Evolutionary conservation across 2,888 invertebrate species (phyloP).

Genomic region (Cosmopolites sordidus): DNA sequence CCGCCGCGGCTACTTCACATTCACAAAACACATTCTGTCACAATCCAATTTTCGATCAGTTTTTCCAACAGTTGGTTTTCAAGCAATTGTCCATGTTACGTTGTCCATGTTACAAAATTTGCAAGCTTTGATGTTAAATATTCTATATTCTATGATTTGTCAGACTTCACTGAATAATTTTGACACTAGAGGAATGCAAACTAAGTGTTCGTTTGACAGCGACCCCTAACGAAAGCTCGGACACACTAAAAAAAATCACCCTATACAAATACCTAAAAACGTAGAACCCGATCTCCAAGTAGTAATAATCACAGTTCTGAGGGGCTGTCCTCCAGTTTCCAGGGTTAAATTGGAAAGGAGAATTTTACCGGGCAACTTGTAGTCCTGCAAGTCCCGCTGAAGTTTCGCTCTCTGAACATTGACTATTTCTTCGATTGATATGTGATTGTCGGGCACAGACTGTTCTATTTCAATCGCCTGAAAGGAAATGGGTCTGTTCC

Average conservation of each 20-base stretch:
- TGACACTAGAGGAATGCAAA: no score
- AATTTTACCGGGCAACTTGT: slow-evolving; percentile 56
- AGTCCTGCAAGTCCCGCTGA: slow-evolving; percentile 56
- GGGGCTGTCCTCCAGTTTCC: slow-evolving; percentile 66
- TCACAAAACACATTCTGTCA: no score
- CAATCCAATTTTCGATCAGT: no score
- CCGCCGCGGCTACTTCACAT: no score
- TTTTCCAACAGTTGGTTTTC: no score
- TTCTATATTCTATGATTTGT: no score
- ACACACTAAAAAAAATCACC: no score
- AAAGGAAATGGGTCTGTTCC: slow-evolving; percentile 20
- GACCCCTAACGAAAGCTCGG: no score
- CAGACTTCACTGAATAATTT: no score
- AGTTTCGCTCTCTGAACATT: slow-evolving; percentile 54
- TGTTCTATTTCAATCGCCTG: slow-evolving; percentile 22
- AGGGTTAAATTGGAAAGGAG: slow-evolving; percentile 65
- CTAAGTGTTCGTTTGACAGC: no score
- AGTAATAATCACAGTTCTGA: slow-evolving; percentile 75
- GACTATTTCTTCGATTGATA: slow-evolving; percentile 54
- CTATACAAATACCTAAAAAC: slow-evolving; percentile 54
- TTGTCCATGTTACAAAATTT: neutral
- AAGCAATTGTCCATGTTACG: no score
- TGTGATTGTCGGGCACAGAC: slow-evolving; percentile 31
- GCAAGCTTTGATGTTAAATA: neutral
- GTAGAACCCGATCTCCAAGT: slow-evolving; percentile 90